Evolutionary conservation across 2,113 vertebrate species (phyloP).

Genomic region (Oncorhynchus nerka): DNA sequence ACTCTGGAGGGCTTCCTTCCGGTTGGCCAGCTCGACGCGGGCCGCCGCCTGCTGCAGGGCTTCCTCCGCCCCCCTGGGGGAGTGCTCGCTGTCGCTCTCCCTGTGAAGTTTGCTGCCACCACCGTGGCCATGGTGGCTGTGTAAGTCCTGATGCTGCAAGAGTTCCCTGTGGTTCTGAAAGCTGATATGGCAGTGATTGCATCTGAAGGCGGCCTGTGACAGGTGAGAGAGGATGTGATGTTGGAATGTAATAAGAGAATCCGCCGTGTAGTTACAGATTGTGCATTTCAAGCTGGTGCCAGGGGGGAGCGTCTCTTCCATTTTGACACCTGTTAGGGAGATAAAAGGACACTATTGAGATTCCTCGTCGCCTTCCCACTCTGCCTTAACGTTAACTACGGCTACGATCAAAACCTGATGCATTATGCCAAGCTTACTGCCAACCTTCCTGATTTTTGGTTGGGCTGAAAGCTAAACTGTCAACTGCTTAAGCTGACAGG

Average conservation of each 20-base stretch:
- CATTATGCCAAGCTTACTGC: slow-evolving; percentile 59
- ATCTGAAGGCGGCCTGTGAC: slow-evolving; percentile 99
- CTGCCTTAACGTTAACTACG: slow-evolving; percentile 60
- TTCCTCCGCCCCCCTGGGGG: slow-evolving; percentile 87
- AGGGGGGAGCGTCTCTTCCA: slow-evolving; percentile 94
- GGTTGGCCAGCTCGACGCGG: slow-evolving; percentile 80
- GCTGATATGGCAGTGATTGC: slow-evolving; percentile 98
- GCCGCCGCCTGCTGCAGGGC: slow-evolving; percentile 78
- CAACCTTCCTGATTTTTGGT: slow-evolving; percentile 27
- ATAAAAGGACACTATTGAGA: slow-evolving; percentile 74
- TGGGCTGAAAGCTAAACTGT: slow-evolving; percentile 58
- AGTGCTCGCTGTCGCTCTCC: slow-evolving; percentile 90
- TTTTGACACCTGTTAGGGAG: slow-evolving; percentile 92
- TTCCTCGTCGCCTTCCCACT: slow-evolving; percentile 62
- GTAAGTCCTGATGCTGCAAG: slow-evolving; percentile 96
- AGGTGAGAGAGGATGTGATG: slow-evolving; percentile 99
- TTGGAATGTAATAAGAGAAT: slow-evolving; percentile 98
- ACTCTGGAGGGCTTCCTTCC: slow-evolving; percentile 86
- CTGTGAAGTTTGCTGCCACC: slow-evolving; percentile 88
- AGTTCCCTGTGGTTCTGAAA: slow-evolving; percentile 99
- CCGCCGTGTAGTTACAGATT: slow-evolving; percentile 98
- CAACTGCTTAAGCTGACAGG: slow-evolving; percentile 51
- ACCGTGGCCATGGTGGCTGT: slow-evolving; percentile 68
- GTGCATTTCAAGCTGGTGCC: slow-evolving; percentile 98
- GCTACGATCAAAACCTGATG: slow-evolving; percentile 62